phyloP scores from a whole-genome alignment of 2,113 vertebrate species.

The Ailuropoda melanoleuca region DNA sequence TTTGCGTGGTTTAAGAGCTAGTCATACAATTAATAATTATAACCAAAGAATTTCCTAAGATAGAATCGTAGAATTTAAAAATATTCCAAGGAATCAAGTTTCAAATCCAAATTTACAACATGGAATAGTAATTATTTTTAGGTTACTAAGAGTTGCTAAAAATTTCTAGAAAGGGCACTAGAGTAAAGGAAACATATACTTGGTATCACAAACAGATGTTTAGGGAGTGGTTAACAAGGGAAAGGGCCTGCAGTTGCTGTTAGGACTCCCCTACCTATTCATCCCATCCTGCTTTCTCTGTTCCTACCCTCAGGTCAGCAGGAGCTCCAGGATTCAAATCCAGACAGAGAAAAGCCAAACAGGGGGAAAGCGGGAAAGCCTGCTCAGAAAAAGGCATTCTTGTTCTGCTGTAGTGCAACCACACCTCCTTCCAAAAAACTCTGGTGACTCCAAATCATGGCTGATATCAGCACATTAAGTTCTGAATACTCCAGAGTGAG shows the following conservation, averaged over 20 bases:
- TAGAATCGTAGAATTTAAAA: slow-evolving; percentile 35
- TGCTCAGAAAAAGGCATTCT: neutral
- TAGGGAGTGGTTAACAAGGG: neutral
- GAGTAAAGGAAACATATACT: neutral
- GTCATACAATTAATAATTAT: neutral
- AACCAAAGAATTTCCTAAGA: neutral
- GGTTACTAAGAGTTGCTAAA: neutral
- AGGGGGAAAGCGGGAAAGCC: neutral
- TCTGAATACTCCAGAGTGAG: slow-evolving; percentile 14
- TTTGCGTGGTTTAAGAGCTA: neutral
- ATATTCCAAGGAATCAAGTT: slow-evolving; percentile 10
- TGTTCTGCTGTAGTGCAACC: neutral
- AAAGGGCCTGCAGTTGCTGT: neutral
- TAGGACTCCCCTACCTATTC: neutral
- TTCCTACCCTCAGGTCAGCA: too few species aligned
- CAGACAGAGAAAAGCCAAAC: neutral
- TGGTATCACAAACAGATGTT: neutral
- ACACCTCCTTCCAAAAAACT: neutral
- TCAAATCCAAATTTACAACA: neutral
- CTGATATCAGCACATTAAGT: neutral
- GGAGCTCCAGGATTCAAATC: neutral
- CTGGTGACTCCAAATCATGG: neutral
- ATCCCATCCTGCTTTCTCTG: neutral
- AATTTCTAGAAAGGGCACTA: neutral
- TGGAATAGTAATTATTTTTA: neutral